A percentile compares a stretch with the other conserved stretches of the same genome.
phyloP scores from a whole-genome alignment of 2,888 invertebrate genomes.

The Orthosia gothica region DNA sequence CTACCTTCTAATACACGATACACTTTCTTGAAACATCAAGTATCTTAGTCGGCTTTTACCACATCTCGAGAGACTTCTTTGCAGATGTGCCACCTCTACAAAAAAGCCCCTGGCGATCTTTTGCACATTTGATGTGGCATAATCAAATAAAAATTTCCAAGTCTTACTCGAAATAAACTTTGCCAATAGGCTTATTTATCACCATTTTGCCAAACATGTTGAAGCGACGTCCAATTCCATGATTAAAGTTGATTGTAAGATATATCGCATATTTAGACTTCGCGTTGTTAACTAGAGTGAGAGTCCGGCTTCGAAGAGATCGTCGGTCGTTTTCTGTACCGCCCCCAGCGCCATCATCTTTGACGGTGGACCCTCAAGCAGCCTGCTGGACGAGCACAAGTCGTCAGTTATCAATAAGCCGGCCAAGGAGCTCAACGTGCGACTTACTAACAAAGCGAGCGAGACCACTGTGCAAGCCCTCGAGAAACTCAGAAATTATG shows the following conservation, averaged over 20 bases:
- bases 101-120: too few relatives aligned
- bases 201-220: neutral
- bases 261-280: slow-evolving; percentile 76
- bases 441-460: slow-evolving; percentile 77
- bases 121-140: too few relatives aligned
- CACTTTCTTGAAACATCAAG: neutral
- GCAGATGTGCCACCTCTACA: too few relatives aligned
- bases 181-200: neutral
- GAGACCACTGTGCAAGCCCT: slow-evolving; percentile 81
- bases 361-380: slow-evolving; percentile 40
- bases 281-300: slow-evolving; percentile 85
- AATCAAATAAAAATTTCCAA: neutral
- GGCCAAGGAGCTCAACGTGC: slow-evolving; percentile 69
- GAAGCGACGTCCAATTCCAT: neutral
- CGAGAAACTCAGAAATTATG: slow-evolving; percentile 81
- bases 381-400: slow-evolving; percentile 27
- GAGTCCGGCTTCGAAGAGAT: slow-evolving; percentile 71
- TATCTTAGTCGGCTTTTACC: neutral
- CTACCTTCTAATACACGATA: neutral
- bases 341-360: slow-evolving; percentile 62
- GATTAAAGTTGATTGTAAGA: neutral
- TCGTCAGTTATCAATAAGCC: slow-evolving; percentile 24
- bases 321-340: slow-evolving; percentile 71
- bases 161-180: neutral
- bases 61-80: neutral